Evolutionary conservation across 2,888 invertebrate species (phyloP).

Genomic region (Reticulitermes lucifugus): DNA sequence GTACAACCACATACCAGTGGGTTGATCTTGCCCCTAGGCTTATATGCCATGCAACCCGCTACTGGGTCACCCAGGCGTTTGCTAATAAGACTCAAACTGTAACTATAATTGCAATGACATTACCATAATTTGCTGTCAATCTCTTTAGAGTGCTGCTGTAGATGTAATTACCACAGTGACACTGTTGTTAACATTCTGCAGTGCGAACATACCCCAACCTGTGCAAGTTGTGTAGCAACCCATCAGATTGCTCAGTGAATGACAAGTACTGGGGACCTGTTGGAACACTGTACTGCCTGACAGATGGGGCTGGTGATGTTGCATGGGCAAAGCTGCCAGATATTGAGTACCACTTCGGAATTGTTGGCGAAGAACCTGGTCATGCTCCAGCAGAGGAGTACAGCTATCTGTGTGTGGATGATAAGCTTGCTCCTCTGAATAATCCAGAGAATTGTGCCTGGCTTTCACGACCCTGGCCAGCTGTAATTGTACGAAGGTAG

Average conservation of each 20-base stretch:
- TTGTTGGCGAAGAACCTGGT: constrained; percentile 60
- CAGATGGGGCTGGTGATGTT: constrained; percentile 82
- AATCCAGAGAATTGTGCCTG: constrained; percentile 77
- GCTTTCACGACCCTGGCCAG: constrained; percentile 84
- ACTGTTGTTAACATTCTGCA: constrained; percentile 57
- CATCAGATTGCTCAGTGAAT: constrained; percentile 69
- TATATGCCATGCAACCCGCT: too few relatives aligned
- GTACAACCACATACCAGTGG: too few relatives aligned
- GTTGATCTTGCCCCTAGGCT: too few relatives aligned
- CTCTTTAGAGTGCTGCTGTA: too few relatives aligned
- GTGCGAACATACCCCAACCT: constrained; percentile 76
- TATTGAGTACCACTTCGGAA: constrained; percentile 74
- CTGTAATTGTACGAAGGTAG: constrained; percentile 72
- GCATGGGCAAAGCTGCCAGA: constrained; percentile 84
- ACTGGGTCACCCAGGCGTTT: too few relatives aligned
- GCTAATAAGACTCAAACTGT: too few relatives aligned
- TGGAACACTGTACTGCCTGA: constrained; percentile 84
- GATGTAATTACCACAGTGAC: background rate
- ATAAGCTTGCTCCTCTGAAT: constrained; percentile 71
- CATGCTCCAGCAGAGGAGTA: constrained; percentile 66
- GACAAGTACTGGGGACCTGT: constrained; percentile 88
- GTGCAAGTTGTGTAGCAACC: constrained; percentile 77
- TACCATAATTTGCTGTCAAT: too few relatives aligned
- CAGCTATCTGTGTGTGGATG: constrained; percentile 82
- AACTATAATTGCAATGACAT: too few relatives aligned